Evolutionary conservation across 1,140 invertebrate genomes (phyloP), one percentile per base, ranked within the genome.

Genomic region (Anoplolepis gracilipes): DNA sequence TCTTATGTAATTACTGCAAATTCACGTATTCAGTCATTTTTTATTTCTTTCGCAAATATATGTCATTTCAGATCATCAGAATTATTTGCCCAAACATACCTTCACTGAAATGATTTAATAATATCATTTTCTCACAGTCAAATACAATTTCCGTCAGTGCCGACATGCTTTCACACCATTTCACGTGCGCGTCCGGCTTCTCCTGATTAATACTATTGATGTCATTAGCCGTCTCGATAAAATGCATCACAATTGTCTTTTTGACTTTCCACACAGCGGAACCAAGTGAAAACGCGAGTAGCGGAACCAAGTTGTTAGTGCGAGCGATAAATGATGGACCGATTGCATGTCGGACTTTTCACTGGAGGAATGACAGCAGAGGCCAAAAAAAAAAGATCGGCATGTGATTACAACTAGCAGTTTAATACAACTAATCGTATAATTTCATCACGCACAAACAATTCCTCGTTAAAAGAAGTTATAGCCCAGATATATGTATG

Each of bases 141-240:
- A 72, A 82, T 72, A 4, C 13, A 5, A 59, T 67, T 55, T 69
- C 49, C 11, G 33, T 39, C 4, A 11, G 10, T 55, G 10, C 13
- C 42, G 25, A 72, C 36, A 81, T 19, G 42, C 65, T 81, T 72
- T 70, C 13, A 30, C 30, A 72, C 19, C 59, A 59, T 36, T 39
- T 33, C 49, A 55, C 28, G 7, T 72, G 19, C 25, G 6, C 25
- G 6, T 42, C 33, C 0, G 36, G 2, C 33, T 59, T 73, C 16
- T 59, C 72, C n/a, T n/a, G n/a, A 79, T 59, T 73, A 72, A 22
- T 57, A 13, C 1, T 69, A 0, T 81, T 57, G 70, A 28, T 42
- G 36, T 11, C 13, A 81, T 81, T 81, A 81, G 70, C 22, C 11
- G 49, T 36, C 19, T 72, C 16, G n/a, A 57, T 22, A 77, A 42